phyloP scores from a whole-genome alignment of 2,888 invertebrate species.

The Pandemis corylana region DNA sequence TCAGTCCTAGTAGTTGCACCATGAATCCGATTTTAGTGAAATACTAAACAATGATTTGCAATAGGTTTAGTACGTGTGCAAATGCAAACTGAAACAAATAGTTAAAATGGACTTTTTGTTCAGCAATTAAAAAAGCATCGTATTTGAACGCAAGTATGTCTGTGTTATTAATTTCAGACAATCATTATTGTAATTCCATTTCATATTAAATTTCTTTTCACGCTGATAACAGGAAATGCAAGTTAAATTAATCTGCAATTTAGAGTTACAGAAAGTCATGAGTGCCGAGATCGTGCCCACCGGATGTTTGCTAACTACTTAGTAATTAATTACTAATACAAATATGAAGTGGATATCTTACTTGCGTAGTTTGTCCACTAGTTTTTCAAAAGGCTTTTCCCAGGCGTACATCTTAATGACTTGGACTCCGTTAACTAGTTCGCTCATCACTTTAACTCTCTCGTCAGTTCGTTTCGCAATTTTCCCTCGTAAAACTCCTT shows the following conservation, averaged over 20 bases:
- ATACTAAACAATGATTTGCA: too few species aligned
- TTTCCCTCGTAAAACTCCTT: slow-evolving; percentile 81
- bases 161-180: neutral
- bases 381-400: slow-evolving; percentile 90
- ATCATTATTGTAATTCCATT: neutral
- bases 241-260: too few species aligned
- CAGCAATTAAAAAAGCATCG: neutral
- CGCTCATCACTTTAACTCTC: slow-evolving; percentile 91
- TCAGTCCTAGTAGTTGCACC: too few species aligned
- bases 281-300: too few species aligned
- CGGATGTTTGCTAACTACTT: too few species aligned
- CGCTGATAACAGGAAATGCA: too few species aligned
- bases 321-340: neutral
- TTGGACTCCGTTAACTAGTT: slow-evolving; percentile 91
- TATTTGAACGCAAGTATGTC: neutral
- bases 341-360: slow-evolving; percentile 62
- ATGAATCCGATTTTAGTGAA: too few species aligned
- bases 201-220: too few species aligned
- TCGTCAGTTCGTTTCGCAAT: slow-evolving; percentile 90
- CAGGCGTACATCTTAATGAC: slow-evolving; percentile 96
- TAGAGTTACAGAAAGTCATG: too few species aligned
- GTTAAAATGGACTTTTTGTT: neutral
- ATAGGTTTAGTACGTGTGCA: neutral
- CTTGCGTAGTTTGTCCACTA: slow-evolving; percentile 88
- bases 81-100: neutral